Evolutionary conservation across 1,140 invertebrate genomes (phyloP), one percentile per base, ranked within the genome.

Genomic region (Papilio polytes): DNA sequence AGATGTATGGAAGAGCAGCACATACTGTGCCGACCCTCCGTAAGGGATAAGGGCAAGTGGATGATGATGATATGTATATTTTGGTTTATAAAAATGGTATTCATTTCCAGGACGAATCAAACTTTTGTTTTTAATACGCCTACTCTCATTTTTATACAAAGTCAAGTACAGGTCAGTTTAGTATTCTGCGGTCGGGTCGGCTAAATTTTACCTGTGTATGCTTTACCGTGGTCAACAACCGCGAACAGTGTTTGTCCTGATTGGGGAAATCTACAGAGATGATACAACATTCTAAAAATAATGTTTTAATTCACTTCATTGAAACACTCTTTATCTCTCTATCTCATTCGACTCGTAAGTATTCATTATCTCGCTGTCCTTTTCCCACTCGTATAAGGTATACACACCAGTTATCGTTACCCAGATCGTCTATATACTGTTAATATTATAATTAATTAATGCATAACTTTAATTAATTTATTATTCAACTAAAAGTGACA

Each of bases 171-270:
- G 22, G 63, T 66, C 26, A 31, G 22, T 66, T 74, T 74, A 51
- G 46, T 51, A 74, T 51, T 46, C 41, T 41, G 44, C 56, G 13
- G 77, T 74, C 51, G 73, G 53, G 80, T 63, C 44, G 18, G 82
- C 80, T 77, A 87, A 88, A 88, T 83, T 88, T 87, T 88, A 88
- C 86, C 83, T 87, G 85, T 87, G 85, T 85, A 89, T 86, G 86
- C 83, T 53, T 44, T 20, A 41, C 53, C 2, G 77, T 84, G 85
- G 89, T 89, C 89, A 84, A 81, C 86, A 88, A 89, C 87, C 89
- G 86, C 80, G 51, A 59, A 36, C 63, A 82, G 22, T 82, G 84
- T 84, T 85, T 86, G 85, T 83, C 83, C 81, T 85, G 82, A n/a
- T 80, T 74, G 20, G 22, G 78, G 80, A 86, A 70, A 44, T 73